These are phyloP conservation scores for Mylabris phalerata DNA, from an alignment of 1,140 invertebrate genomes.

Conservation along the genomic window DNA sequence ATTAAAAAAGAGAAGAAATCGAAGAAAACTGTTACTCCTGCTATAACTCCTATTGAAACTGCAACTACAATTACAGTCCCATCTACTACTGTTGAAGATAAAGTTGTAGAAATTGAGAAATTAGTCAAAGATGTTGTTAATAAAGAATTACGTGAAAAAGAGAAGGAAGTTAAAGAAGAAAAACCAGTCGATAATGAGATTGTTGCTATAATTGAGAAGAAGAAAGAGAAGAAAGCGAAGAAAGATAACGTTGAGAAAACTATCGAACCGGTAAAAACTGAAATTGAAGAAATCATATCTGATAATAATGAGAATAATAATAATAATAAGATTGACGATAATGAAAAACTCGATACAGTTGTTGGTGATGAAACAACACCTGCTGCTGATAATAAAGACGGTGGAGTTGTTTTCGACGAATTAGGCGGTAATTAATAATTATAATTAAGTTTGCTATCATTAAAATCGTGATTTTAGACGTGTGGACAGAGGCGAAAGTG, in stretches of 20 bases:
- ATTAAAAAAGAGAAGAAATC: constrained; percentile 47
- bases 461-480: constrained; percentile 25
- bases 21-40: constrained; percentile 28
- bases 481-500: constrained; percentile 38
- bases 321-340: constrained; percentile 27
- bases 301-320: constrained; percentile 27
- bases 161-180: constrained; percentile 22
- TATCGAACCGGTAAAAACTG: neutral
- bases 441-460: neutral
- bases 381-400: constrained; percentile 26
- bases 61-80: neutral
- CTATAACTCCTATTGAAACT: neutral
- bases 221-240: constrained; percentile 42
- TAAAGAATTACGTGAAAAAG: constrained; percentile 45
- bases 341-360: constrained; percentile 29
- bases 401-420: constrained; percentile 55
- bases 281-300: constrained; percentile 7
- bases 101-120: constrained; percentile 43
- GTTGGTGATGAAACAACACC: constrained; percentile 31
- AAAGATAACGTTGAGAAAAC: constrained; percentile 28
- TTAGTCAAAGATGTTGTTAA: constrained; percentile 47
- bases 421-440: constrained; percentile 51
- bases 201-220: constrained; percentile 29
- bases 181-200: constrained; percentile 28
- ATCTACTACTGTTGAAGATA: constrained; percentile 10